phyloP scores from a whole-genome alignment of 2,113 vertebrate species.

The Acinonyx jubatus region DNA sequence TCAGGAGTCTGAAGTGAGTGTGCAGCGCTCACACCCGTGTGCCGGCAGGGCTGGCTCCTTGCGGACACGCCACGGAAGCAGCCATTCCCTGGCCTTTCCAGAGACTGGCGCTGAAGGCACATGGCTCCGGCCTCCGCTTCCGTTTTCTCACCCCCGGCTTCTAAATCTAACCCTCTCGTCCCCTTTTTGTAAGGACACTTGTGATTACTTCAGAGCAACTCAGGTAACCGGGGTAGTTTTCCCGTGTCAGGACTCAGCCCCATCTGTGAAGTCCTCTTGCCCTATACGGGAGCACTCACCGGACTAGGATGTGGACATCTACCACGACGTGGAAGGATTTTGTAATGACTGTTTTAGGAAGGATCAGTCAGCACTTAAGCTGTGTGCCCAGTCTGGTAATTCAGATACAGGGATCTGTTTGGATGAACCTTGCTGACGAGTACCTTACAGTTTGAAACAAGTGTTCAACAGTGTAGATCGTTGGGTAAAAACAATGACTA shows the following conservation, averaged over 20 bases:
- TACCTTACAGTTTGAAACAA: neutral
- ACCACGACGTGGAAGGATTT: no score
- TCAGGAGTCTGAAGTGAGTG: no score
- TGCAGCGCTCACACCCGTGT: no score
- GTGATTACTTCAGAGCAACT: neutral
- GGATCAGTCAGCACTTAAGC: neutral
- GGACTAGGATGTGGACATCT: neutral
- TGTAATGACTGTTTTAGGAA: neutral
- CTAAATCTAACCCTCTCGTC: neutral
- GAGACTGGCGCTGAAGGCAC: neutral
- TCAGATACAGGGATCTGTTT: no score
- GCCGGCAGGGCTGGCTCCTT: neutral
- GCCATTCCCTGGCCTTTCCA: no score
- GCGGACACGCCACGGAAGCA: neutral
- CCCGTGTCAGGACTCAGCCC: neutral
- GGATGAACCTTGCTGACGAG: neutral
- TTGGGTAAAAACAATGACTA: no score
- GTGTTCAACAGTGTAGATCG: neutral
- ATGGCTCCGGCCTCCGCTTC: no score
- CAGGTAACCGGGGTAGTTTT: neutral
- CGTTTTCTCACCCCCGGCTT: accelerated
- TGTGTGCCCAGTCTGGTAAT: no score
- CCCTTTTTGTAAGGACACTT: neutral
- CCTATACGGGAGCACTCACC: accelerated
- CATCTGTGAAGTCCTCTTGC: neutral